These are phyloP conservation scores for Urophycis tenuis DNA, from an alignment of 2,797 vertebrate genomes.

Conservation along the genomic window DNA sequence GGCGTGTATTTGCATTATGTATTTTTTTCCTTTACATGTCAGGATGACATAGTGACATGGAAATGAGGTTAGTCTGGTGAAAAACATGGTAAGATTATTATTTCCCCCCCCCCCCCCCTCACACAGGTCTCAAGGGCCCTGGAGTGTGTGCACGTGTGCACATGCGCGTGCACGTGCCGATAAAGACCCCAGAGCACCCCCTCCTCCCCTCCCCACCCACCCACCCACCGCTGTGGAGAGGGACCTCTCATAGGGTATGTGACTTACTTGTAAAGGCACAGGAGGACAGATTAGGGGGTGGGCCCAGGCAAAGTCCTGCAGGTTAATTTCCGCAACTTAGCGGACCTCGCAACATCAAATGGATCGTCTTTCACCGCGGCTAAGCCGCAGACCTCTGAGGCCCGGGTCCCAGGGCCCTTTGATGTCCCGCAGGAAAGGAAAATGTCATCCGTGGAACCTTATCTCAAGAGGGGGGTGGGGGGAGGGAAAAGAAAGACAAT, in stretches of 20 bases:
- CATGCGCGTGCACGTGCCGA: slow-evolving; percentile 1
- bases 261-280: slow-evolving; percentile 43
- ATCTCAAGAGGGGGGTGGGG: slow-evolving; percentile 14
- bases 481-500: slow-evolving; percentile 27
- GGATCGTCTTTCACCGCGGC: slow-evolving; percentile 60
- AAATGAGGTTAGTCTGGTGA: slow-evolving; percentile 10
- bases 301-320: slow-evolving; percentile 31
- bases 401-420: slow-evolving; percentile 48
- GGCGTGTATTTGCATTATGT: slow-evolving; percentile 5
- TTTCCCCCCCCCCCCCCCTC: neutral
- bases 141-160: too few species aligned
- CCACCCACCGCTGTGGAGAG: slow-evolving; percentile 22
- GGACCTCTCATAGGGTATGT: slow-evolving; percentile 44
- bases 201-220: slow-evolving; percentile 23
- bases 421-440: slow-evolving; percentile 53
- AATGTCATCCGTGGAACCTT: slow-evolving; percentile 41
- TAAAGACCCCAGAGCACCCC: slow-evolving; percentile 27
- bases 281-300: slow-evolving; percentile 57
- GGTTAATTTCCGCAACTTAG: slow-evolving; percentile 65
- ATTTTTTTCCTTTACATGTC: slow-evolving; percentile 12
- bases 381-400: slow-evolving; percentile 52
- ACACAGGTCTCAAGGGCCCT: slow-evolving; percentile 14
- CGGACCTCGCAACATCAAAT: slow-evolving; percentile 60
- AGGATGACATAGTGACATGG: slow-evolving; percentile 17
- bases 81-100: neutral